Evolutionary conservation across 2,888 invertebrate species (phyloP), one percentile per base, ranked within the genome.

Genomic region (Boloria selene): DNA sequence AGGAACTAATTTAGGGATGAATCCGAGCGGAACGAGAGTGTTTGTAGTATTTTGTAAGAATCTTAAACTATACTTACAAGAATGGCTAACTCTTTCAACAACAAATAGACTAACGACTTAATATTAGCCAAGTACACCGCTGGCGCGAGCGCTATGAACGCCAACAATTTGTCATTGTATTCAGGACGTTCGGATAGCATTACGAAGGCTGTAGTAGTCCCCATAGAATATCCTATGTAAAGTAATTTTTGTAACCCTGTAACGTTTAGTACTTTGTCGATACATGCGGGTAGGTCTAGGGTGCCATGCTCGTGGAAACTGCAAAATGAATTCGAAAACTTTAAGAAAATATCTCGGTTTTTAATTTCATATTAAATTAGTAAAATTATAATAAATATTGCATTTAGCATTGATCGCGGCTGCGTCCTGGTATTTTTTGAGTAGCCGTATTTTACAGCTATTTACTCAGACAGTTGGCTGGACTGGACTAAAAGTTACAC

Each of bases 181-280:
- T 94, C 92, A 0, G 94, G 94, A 65, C 83, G 83, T 69, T 89
- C 85, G 0, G 93, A 86, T 75, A 93, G 83, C 87, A 93, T 93
- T 67, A 93, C 92, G 81, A 94, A 92, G 73, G 93, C 93, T 6
- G 86, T 90, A 38, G 93, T 93, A 5, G 93, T 88, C 0, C 94
- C 94, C 87, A 94, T 90, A 1, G 94, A 94, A 79, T 94, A 93
- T 1, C 94, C 94, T 18, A 94, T 77, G 84, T 92, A 94, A 70
- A 93, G 75, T 49, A 92, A n/a, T 71, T 83, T 87, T 1, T 79
- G 53, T 63, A 91, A 70, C 65, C 91, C 80, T 26, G 90, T 92
- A 47, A 88, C 79, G 68, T 87, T 80, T 3, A 92, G 77, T 0
- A 94, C 85, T 53, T 85, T 82, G 76, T 94, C 93, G 45, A 94